phyloP scores from a whole-genome alignment of 2,888 invertebrate species.

The Lasioglossum vierecki region DNA sequence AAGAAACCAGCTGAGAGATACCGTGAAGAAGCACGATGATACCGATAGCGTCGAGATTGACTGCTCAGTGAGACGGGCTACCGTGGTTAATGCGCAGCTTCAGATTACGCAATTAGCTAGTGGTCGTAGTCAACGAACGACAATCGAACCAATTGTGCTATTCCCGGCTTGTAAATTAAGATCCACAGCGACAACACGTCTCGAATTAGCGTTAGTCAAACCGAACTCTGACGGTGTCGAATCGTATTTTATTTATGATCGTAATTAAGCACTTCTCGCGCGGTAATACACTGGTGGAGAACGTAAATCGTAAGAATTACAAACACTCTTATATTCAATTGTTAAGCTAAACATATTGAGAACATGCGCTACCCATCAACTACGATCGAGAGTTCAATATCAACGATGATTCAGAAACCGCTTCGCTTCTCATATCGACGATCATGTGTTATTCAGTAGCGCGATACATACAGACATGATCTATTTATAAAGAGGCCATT shows the following conservation, averaged over 20 bases:
- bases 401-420: not conserved
- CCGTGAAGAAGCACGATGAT: not conserved
- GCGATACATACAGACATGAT: not conserved
- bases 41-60: not conserved
- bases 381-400: not conserved
- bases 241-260: not conserved
- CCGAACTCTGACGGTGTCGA: not conserved
- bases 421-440: not conserved
- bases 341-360: not conserved
- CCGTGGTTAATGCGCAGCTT: not conserved
- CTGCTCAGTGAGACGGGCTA: not conserved
- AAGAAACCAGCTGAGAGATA: too few relatives aligned
- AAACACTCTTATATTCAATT: not conserved
- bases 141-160: not conserved
- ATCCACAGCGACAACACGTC: not conserved
- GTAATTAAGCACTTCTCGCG: too few relatives aligned
- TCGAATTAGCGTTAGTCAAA: not conserved
- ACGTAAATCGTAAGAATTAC: not conserved
- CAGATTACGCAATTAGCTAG: not conserved
- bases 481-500: not conserved
- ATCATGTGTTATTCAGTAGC: too few relatives aligned
- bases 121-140: not conserved
- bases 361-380: not conserved
- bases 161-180: not conserved
- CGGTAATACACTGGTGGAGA: too few relatives aligned